Evolutionary conservation across 2,113 vertebrate species (phyloP).

Genomic region (Melanotaenia duboulayi): DNA sequence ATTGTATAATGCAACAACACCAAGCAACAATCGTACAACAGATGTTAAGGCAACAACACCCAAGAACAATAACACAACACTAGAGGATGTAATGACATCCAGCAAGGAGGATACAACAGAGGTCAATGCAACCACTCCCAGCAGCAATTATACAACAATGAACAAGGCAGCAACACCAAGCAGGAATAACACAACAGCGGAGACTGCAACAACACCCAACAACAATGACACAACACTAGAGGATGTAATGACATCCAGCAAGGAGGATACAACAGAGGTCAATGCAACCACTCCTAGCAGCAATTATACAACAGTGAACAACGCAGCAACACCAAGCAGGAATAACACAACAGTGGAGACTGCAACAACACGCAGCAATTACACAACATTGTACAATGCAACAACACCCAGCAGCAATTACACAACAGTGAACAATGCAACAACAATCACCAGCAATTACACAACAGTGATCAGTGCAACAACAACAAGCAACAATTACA

Average conservation of each 20-base stretch:
- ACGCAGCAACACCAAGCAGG: not conserved
- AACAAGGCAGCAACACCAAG: too few species aligned
- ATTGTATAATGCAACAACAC: not conserved
- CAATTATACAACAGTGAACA: not conserved
- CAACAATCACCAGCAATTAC: too few species aligned
- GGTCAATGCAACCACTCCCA: too few species aligned
- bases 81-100: not conserved
- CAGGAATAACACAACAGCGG: not conserved
- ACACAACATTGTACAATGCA: too few species aligned
- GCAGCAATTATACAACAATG: too few species aligned
- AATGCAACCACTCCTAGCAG: not conserved
- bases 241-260: not conserved
- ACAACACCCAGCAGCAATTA: too few species aligned
- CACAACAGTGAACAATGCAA: too few species aligned
- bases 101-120: not conserved
- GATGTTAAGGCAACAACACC: not conserved
- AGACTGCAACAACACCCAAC: too few species aligned
- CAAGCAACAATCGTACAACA: not conserved
- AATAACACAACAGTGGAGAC: not conserved
- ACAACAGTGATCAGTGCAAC: too few species aligned
- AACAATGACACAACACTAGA: not conserved
- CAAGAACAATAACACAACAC: not conserved
- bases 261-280: too few species aligned
- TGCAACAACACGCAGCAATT: not conserved
- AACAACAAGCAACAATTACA: too few species aligned